These are phyloP conservation scores for Drosophila sp. DNA, from an alignment of 1,140 invertebrate genomes.

Conservation along the genomic window DNA sequence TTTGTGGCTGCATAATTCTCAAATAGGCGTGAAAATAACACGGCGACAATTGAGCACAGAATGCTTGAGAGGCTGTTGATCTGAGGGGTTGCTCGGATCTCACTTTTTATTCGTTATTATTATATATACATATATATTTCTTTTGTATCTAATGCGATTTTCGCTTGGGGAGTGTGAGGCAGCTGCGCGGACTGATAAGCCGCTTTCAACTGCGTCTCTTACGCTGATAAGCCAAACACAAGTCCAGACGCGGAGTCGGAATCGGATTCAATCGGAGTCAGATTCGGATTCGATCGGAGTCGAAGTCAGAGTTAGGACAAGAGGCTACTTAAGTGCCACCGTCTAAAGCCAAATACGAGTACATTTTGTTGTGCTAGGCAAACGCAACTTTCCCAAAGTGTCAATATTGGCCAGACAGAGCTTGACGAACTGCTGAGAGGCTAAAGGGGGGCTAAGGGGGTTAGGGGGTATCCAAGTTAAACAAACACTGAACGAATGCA, in stretches of 20 bases:
- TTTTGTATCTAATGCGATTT: constrained; percentile 67
- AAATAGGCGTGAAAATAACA: constrained; percentile 64
- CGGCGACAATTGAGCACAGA: constrained; percentile 29
- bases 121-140: neutral
- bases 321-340: constrained; percentile 62
- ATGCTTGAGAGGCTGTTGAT: neutral
- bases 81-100: constrained; percentile 17
- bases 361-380: constrained; percentile 52
- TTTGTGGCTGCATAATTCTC: constrained; percentile 54
- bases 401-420: constrained; percentile 50
- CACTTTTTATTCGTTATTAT: constrained; percentile 1
- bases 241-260: neutral
- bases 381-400: constrained; percentile 70
- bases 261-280: neutral
- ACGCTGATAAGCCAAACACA: neutral
- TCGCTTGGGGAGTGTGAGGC: constrained; percentile 21
- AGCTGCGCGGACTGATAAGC: constrained; percentile 62
- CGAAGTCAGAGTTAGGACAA: neutral
- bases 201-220: neutral
- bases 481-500: constrained; percentile 50
- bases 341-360: constrained; percentile 45
- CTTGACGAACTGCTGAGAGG: neutral
- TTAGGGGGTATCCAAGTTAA: constrained; percentile 48
- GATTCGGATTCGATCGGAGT: neutral
- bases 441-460: neutral